Conservation (phyloP, 1,140 invertebrate genomes). For the Bombus affinis region DNA sequence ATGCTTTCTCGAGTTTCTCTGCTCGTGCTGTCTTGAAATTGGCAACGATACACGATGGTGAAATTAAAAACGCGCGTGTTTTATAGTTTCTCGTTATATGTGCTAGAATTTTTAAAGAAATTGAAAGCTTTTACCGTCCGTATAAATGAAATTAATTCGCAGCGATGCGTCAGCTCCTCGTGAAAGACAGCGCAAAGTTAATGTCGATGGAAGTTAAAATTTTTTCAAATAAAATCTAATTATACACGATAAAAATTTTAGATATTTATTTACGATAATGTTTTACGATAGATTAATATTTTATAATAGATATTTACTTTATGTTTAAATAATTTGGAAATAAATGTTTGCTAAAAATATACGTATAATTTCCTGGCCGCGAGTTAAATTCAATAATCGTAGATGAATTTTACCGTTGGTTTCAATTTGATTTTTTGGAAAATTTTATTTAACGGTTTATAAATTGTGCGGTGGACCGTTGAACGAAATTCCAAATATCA, state of each 20-base stretch:
- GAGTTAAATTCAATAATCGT: neutral
- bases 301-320: neutral
- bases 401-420: neutral
- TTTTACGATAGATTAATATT: too few species aligned
- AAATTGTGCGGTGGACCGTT: neutral
- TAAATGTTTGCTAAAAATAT: neutral
- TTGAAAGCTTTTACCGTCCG: slow-evolving; percentile 7
- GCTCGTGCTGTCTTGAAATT: neutral
- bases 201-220: neutral
- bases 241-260: too few species aligned
- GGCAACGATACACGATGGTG: neutral
- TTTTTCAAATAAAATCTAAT: neutral
- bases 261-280: too few species aligned
- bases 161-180: neutral
- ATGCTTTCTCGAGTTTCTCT: neutral
- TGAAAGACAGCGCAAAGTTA: neutral
- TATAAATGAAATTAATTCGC: slow-evolving; percentile 13
- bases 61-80: slow-evolving; percentile 6
- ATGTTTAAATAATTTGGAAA: neutral
- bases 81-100: neutral
- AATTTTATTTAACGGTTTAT: neutral
- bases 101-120: neutral
- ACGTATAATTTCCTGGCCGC: neutral
- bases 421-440: neutral
- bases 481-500: neutral